These are phyloP conservation scores for Stenurella melanura DNA, from an alignment of 2,888 invertebrate species.

Conservation along the genomic window DNA sequence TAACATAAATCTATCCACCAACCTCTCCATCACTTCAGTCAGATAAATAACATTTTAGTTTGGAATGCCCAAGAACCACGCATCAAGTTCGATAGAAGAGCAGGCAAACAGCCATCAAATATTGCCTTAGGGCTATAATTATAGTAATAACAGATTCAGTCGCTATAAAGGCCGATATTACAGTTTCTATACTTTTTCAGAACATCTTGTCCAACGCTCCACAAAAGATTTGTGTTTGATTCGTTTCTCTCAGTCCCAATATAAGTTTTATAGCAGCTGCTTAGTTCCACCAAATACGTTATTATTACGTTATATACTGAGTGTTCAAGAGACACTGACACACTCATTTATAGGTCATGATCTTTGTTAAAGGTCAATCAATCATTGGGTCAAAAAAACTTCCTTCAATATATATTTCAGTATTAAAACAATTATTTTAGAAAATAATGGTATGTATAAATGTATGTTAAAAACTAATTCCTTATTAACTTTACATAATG, in stretches of 20 bases:
- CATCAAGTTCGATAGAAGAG: conserved; percentile 53
- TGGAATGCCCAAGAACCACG: conserved; percentile 50
- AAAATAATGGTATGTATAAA: no score
- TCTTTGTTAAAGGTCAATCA: no score
- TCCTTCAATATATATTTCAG: no score
- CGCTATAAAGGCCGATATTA: conserved; percentile 68
- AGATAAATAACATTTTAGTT: conserved; percentile 61
- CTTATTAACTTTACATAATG: no score
- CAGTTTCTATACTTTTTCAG: conserved; percentile 67
- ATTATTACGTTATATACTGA: background rate
- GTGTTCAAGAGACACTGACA: background rate
- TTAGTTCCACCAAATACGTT: background rate
- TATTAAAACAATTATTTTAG: no score
- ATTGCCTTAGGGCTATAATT: conserved; percentile 70
- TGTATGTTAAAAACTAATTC: no score
- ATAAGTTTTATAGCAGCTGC: background rate
- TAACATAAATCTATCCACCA: conserved; percentile 59
- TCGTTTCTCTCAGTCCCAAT: conserved; percentile 38
- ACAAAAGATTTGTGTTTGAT: conserved; percentile 56
- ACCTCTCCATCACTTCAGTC: conserved; percentile 53
- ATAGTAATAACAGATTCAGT: conserved; percentile 72
- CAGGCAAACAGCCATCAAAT: conserved; percentile 68
- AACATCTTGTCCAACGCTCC: conserved; percentile 40
- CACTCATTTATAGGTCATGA: background rate
- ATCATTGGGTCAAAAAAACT: no score